These are phyloP conservation scores for Columba livia DNA, from an alignment of 2,113 vertebrate genomes.

Conservation along the genomic window DNA sequence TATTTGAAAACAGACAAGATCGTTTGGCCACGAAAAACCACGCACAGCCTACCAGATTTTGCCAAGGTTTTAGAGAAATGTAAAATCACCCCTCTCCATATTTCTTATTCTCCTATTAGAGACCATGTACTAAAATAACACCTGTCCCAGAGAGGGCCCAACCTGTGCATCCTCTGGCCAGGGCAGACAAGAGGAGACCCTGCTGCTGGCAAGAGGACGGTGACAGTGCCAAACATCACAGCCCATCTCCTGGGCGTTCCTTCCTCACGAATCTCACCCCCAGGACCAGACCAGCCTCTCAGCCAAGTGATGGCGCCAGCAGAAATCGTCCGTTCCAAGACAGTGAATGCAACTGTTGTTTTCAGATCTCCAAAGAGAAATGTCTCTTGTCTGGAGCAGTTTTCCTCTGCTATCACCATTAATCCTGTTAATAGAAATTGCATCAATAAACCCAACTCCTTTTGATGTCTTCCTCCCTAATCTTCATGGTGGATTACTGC, in stretches of 20 bases:
- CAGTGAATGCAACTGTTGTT: accelerated
- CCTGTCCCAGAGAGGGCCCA: not conserved
- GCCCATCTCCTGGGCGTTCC: not conserved
- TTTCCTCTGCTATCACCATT: conserved; percentile 1
- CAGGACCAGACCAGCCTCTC: not conserved
- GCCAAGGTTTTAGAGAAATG: not conserved
- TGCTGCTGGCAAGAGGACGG: too few relatives aligned
- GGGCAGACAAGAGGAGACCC: not conserved
- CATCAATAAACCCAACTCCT: conserved; percentile 25
- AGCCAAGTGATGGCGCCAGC: too few relatives aligned
- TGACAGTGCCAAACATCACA: not conserved
- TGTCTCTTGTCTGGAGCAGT: not conserved
- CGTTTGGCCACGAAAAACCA: not conserved
- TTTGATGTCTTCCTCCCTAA: conserved; percentile 48
- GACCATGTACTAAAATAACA: not conserved
- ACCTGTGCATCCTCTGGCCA: not conserved
- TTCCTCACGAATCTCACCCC: too few relatives aligned
- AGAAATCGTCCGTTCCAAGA: not conserved
- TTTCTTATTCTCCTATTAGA: not conserved
- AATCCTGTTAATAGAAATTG: conserved; percentile 55
- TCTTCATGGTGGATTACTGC: conserved; percentile 44
- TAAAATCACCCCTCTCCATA: not conserved
- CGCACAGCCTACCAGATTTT: not conserved
- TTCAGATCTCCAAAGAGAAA: conserved; percentile 3
- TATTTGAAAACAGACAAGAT: not conserved